Evolutionary conservation across 1,140 invertebrate genomes (phyloP).

Genomic region (Epicauta chinensis): DNA sequence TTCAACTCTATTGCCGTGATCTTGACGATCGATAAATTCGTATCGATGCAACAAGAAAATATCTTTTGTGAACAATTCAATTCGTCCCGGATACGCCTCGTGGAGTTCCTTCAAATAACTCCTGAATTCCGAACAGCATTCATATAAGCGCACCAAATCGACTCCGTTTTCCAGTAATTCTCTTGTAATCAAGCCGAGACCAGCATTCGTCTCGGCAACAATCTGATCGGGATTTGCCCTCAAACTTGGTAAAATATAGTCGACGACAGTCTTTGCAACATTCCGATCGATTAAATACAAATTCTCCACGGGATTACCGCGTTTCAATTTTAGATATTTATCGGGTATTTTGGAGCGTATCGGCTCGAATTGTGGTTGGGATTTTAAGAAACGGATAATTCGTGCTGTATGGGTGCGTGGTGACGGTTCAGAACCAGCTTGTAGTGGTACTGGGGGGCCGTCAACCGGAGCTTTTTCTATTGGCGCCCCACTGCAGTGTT

Average conservation of each 20-base stretch:
- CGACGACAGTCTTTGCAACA: slow-evolving; percentile 11
- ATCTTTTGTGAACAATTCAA: slow-evolving; percentile 33
- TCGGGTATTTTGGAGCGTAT: neutral
- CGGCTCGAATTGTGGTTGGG: too few species aligned
- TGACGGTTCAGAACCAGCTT: too few species aligned
- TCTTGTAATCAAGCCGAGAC: slow-evolving; percentile 33
- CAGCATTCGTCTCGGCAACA: slow-evolving; percentile 29
- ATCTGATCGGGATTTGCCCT: too few species aligned
- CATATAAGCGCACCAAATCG: slow-evolving; percentile 29
- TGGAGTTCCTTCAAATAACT: slow-evolving; percentile 20
- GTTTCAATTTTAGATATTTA: slow-evolving; percentile 4
- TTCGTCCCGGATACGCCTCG: slow-evolving; percentile 14
- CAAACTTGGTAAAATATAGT: too few species aligned
- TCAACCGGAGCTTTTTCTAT: too few species aligned
- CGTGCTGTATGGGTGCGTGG: too few species aligned
- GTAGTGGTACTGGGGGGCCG: too few species aligned
- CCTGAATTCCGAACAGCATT: slow-evolving; percentile 32
- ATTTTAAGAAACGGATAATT: too few species aligned
- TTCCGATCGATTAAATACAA: slow-evolving; percentile 27
- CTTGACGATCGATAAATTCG: slow-evolving; percentile 30
- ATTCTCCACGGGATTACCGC: slow-evolving; percentile 6
- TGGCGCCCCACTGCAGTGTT: too few species aligned
- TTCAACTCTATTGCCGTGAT: slow-evolving; percentile 29
- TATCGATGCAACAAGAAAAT: slow-evolving; percentile 27
- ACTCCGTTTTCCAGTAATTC: slow-evolving; percentile 29